Percentiles rank a stretch among this genome's conserved stretches.
phyloP scores from a whole-genome alignment of 2,888 invertebrate species.

The Physocephala rufipes region DNA sequence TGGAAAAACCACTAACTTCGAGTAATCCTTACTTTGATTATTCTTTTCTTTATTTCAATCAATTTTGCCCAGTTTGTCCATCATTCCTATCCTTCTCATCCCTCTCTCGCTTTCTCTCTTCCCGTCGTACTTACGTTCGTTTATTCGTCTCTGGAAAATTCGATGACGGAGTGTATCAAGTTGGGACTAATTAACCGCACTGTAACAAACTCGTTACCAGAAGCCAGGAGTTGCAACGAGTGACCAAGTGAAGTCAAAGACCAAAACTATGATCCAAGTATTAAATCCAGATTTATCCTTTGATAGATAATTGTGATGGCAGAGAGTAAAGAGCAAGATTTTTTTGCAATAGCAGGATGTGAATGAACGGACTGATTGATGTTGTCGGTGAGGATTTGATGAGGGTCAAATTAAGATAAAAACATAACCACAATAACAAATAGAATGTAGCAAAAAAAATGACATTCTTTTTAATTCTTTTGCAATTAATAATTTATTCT shows the following conservation, averaged over 20 bases:
- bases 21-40: neutral
- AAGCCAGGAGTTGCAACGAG: neutral
- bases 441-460: neutral
- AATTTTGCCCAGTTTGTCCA: neutral
- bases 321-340: neutral
- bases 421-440: too few relatives aligned
- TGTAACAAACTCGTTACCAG: conserved; percentile 42
- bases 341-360: neutral
- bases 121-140: neutral
- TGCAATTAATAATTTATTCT: too few relatives aligned
- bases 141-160: neutral
- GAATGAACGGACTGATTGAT: neutral
- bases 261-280: conserved; percentile 48
- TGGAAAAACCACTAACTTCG: neutral
- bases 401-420: too few relatives aligned
- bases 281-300: conserved; percentile 16
- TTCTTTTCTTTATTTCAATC: neutral
- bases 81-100: conserved; percentile 1
- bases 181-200: conserved; percentile 52
- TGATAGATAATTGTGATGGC: neutral
- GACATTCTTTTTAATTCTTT: neutral
- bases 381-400: neutral
- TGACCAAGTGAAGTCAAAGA: neutral
- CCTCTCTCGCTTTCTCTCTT: neutral
- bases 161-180: conserved; percentile 40